phyloP scores from a whole-genome alignment of 2,797 vertebrate species.

The Eidolon dupreanum region DNA sequence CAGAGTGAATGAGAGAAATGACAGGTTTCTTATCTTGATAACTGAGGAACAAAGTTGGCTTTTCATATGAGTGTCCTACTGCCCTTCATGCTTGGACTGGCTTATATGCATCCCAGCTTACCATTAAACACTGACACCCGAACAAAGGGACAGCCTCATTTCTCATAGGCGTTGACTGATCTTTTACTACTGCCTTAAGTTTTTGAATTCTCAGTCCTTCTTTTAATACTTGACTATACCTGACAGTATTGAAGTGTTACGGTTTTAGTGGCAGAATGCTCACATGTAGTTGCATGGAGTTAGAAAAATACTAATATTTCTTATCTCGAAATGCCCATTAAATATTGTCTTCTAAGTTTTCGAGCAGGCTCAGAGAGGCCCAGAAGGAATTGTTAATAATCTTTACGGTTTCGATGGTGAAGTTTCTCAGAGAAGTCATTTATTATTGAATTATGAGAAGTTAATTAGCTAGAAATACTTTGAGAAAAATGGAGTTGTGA shows the following conservation, averaged over 20 bases:
- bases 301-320: background rate
- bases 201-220: conserved; percentile 86
- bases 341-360: conserved; percentile 24
- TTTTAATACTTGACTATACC: conserved; percentile 79
- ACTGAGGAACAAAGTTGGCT: conserved; percentile 92
- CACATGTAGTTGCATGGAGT: background rate
- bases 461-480: background rate
- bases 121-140: conserved; percentile 98
- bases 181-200: conserved; percentile 98
- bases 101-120: conserved; percentile 98
- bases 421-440: background rate
- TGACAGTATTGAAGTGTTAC: conserved; percentile 1
- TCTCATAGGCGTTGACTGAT: conserved; percentile 96
- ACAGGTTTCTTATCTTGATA: conserved; percentile 99
- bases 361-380: background rate
- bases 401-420: background rate
- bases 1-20: conserved; percentile 99
- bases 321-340: conserved; percentile 12
- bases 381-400: background rate
- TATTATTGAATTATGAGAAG: background rate
- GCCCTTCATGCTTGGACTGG: conserved; percentile 99
- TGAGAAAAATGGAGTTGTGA: background rate
- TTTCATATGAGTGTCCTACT: conserved; percentile 94
- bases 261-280: conserved; percentile 25
- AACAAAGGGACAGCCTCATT: conserved; percentile 96